Evolutionary conservation across 2,888 invertebrate species (phyloP), one percentile per base, ranked within the genome.

Genomic region (Tetheella fluctuosa): DNA sequence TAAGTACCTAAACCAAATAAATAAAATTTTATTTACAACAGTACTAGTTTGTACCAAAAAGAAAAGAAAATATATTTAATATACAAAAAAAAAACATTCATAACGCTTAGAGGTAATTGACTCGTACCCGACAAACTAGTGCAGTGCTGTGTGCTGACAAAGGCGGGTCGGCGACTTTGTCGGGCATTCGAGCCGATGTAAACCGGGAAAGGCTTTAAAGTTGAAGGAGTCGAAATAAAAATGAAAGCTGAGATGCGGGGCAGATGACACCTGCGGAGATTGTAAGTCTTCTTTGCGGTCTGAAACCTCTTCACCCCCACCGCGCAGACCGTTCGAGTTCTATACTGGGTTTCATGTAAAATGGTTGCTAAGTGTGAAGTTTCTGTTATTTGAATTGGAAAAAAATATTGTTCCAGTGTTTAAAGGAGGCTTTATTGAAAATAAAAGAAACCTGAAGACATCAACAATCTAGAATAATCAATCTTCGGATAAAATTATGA

Each of bases 261-360:
- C 84, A 85, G 89, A 88, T 83, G 87, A 89, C 90, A 89, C 90
- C 87, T 88, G 89, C 74, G 78, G 83, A 80, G 76, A 78, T 91
- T 88, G 89, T 91, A 89, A 78, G 93, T 79, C 91, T 93, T 93
- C 92, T 79, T 75, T 90, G 91, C 80, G 92, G 91, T 91, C 73
- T 77, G 61, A 67, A 62, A 62, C 63, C 64, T 67, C 61, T 53
- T 60, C 62, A 61, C 61, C 61, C 65, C 57, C 59, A 57, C 52
- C 60, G 37, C 34, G 34, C 34, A 34, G 62, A 59, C 54, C 59
- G n/a, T 52, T 57, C 55, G 59, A 69, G 65, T 66, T 67, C 65
- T 71, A 69, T 65, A 69, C 72, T 74, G 66, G 59, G 66, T 23
- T 23, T 59, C 25, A 59, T 53, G 56, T 59, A 64, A 55, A 74